Base-by-base conservation (phyloP, 2,797 vertebrate genomes). In the Melanotaenia trifasciata region DNA sequence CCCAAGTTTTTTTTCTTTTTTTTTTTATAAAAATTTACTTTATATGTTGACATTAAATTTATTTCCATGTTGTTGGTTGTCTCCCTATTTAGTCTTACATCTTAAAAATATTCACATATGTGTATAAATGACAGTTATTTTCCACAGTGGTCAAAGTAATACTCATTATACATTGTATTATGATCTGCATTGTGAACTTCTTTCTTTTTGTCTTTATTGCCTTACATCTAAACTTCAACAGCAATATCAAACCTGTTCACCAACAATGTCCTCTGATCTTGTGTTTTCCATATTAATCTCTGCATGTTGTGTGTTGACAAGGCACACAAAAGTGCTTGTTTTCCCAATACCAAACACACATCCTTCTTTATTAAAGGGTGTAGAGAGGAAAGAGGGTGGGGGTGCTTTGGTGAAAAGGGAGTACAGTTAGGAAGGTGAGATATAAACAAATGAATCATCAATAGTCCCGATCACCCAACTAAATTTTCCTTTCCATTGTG, bases 381-480 rank as follows among this genome's bases (percentile, higher is more conserved):
- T 72, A 75, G 74, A 90, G 61, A 86, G 90, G 84, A 85, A 88
- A 89, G 35, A 50, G 70, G 72, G 79, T 13, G 40, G 58, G 26
- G 61, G 40, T 26, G 57, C 57, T 71, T 36, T 70, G 72, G 58
- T 79, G 78, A 74, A 79, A 72, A 72, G 72, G 73, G 86, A 89
- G 78, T 77, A 58, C 62, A 70, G 70, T 77, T 74, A 74, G 85
- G 90, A 92, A 91, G 87, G 87, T 89, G 64, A 58, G 79, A 86
- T 68, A 86, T 86, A 91, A 92, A 92, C 90, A 90, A 30, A 83
- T 89, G 89, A 93, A 90, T 92, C 92, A 92, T 89, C 90, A 88
- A 91, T 91, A 87, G 83, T 83, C 82, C 83, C 83, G 38, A 87
- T 90, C 77, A 84, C 70, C 77, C 72, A 11, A 68, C 87, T 88